Base-by-base conservation (phyloP, 2,113 vertebrate species). In the Xyliphius kryptos region DNA sequence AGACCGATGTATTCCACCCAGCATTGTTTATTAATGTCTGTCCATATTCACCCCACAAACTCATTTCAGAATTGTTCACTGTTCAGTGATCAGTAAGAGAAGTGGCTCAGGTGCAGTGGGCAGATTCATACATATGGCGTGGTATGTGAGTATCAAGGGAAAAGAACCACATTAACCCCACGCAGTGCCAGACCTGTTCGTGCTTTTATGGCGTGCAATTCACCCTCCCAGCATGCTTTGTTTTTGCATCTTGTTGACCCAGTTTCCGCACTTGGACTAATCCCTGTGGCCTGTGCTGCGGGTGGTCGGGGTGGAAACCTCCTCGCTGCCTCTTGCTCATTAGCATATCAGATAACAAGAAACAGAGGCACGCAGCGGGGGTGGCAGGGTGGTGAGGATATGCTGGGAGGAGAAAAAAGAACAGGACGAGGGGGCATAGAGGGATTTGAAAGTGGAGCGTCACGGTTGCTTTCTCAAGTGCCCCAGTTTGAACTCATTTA, bases 231-330 rank as follows among this genome's bases (percentile, higher is more conserved):
- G 54, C 59, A 55, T 68, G 66, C 70, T 69, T 76, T 72, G 74
- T 74, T 70, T 71, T 61, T 51, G 46, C 56, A 48, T 74, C 75
- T 77, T 75, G 70, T 62, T 77, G 77, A 79, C 77, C 77, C 71
- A 79, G 63, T 79, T 79, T 73, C 66, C 61, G 62, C 63, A 72
- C 69, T 74, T 72, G 68, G 59, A 68, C 68, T 79, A 77, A 77
- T 74, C 66, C 70, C 75, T 32, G 60, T 43, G 67, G 72, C 52
- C 67, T 48, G 65, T 71, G 66, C 58, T 22, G 59, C 54, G 67
- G 73, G 72, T 68, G 72, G 72, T 70, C 71, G 43, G 61, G 66
- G 69, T 63, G 67, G 67, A 66, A 70, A 64, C 56, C 47, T 68
- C 61, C 55, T 57, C 59, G 60, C n/a, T 53, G 50, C 61, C 50